phyloP scores from a whole-genome alignment of 1,140 invertebrate genomes.

The Maniola jurtina region DNA sequence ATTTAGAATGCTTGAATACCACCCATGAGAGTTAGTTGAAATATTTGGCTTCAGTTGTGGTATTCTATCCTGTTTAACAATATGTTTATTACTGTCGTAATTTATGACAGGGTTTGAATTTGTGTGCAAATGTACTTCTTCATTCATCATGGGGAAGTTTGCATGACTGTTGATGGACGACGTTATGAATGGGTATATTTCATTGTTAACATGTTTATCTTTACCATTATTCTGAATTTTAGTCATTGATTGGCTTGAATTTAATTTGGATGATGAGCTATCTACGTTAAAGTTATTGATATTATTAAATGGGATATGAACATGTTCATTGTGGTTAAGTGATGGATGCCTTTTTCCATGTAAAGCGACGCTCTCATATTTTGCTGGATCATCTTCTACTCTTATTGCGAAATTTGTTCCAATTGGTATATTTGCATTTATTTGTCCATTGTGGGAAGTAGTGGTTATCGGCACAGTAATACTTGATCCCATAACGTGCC shows the following conservation, averaged over 20 bases:
- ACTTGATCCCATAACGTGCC: slow-evolving; percentile 60
- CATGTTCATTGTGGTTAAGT: slow-evolving; percentile 41
- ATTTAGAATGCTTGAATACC: slow-evolving; percentile 67
- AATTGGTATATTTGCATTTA: slow-evolving; percentile 74
- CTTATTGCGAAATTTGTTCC: slow-evolving; percentile 75
- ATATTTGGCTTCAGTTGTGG: slow-evolving; percentile 58
- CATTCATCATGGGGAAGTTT: slow-evolving; percentile 74
- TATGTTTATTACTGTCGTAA: slow-evolving; percentile 44
- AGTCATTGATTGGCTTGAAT: slow-evolving; percentile 15
- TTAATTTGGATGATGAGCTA: slow-evolving; percentile 29
- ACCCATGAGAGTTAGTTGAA: slow-evolving; percentile 69
- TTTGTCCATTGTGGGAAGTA: slow-evolving; percentile 46
- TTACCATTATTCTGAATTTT: slow-evolving; percentile 16
- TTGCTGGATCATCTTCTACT: slow-evolving; percentile 64
- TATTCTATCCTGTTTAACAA: slow-evolving; percentile 39
- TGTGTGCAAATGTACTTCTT: slow-evolving; percentile 29
- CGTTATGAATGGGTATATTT: slow-evolving; percentile 30
- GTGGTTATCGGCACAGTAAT: slow-evolving; percentile 53
- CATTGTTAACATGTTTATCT: slow-evolving; percentile 32
- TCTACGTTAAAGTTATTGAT: slow-evolving; percentile 55
- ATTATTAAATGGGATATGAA: slow-evolving; percentile 38
- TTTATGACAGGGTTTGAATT: slow-evolving; percentile 12
- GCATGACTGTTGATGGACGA: slow-evolving; percentile 70
- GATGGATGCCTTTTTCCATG: slow-evolving; percentile 50
- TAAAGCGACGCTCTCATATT: slow-evolving; percentile 54